These are phyloP conservation scores for Lacanobia wlatinum DNA, from an alignment of 2,888 invertebrate genomes.

Conservation along the genomic window DNA sequence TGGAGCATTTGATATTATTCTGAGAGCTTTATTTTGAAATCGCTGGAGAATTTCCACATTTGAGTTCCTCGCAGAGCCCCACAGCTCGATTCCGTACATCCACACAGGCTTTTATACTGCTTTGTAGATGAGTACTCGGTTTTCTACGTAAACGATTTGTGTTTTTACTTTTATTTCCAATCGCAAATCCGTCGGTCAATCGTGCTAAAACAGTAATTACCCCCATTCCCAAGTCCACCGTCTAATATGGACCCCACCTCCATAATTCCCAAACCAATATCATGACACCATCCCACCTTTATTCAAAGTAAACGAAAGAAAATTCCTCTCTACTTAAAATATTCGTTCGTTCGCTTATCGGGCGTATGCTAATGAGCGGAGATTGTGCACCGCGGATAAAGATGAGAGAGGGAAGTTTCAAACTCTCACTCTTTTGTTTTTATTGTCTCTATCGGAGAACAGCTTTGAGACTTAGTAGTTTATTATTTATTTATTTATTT, in stretches of 20 bases:
- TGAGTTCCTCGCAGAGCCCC: too few species aligned
- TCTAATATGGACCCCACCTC: background rate
- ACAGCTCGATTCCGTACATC: too few species aligned
- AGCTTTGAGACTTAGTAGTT: conserved; percentile 4
- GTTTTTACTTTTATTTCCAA: too few species aligned
- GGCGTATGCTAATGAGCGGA: conserved; percentile 58
- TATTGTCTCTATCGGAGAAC: conserved; percentile 12
- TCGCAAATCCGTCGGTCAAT: too few species aligned
- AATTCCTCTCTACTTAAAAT: conserved; percentile 44
- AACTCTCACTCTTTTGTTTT: conserved; percentile 38
- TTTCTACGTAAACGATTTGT: too few species aligned
- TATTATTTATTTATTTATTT: too few species aligned
- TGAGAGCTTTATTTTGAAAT: too few species aligned
- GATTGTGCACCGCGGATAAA: conserved; percentile 55
- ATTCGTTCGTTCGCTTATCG: conserved; percentile 53
- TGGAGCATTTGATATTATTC: too few species aligned
- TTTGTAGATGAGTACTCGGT: too few species aligned
- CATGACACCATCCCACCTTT: conserved; percentile 1
- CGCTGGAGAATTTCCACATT: too few species aligned
- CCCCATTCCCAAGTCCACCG: background rate
- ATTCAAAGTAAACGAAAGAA: conserved; percentile 39
- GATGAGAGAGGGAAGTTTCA: conserved; percentile 28
- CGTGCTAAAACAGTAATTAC: background rate
- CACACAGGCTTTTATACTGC: too few species aligned
- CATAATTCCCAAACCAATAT: conserved; percentile 21